These are phyloP conservation scores for Agrotis exclamationis DNA, from an alignment of 2,888 invertebrate species.

Conservation along the genomic window DNA sequence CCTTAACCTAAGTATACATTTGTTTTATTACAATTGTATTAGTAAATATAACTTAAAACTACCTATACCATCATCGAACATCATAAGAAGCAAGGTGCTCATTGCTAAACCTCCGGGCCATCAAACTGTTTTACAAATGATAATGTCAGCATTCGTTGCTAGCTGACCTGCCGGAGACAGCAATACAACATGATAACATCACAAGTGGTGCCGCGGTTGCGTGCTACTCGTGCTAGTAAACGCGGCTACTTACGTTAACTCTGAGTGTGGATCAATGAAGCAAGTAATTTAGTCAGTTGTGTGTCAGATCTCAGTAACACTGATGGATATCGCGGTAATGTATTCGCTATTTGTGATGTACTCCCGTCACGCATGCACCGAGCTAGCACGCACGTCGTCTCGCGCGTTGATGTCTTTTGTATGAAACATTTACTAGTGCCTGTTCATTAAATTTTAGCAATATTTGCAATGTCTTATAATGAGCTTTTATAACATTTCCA, in stretches of 20 bases:
- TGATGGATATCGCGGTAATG: constrained; percentile 13
- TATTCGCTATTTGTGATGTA: constrained; percentile 5
- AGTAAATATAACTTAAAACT: no score
- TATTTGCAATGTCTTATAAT: no score
- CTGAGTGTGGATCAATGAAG: constrained; percentile 27
- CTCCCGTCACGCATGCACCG: constrained; percentile 14
- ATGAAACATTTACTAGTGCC: background rate
- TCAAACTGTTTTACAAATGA: background rate
- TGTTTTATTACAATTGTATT: no score
- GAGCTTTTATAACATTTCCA: background rate
- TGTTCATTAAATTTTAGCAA: no score
- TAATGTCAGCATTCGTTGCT: background rate
- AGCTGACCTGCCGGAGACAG: background rate
- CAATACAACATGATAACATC: background rate
- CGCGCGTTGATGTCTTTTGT: constrained; percentile 62
- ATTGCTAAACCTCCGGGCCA: no score
- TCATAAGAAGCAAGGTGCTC: no score
- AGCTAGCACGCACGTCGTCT: no score
- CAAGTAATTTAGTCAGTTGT: constrained; percentile 12
- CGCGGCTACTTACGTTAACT: constrained; percentile 16
- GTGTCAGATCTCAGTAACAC: constrained; percentile 21
- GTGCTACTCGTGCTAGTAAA: constrained; percentile 20
- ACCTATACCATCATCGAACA: no score
- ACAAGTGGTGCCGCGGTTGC: background rate
- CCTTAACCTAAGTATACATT: no score